Evolutionary conservation across 2,888 invertebrate species (phyloP).

Genomic region (Petrolisthes cinctipes): DNA sequence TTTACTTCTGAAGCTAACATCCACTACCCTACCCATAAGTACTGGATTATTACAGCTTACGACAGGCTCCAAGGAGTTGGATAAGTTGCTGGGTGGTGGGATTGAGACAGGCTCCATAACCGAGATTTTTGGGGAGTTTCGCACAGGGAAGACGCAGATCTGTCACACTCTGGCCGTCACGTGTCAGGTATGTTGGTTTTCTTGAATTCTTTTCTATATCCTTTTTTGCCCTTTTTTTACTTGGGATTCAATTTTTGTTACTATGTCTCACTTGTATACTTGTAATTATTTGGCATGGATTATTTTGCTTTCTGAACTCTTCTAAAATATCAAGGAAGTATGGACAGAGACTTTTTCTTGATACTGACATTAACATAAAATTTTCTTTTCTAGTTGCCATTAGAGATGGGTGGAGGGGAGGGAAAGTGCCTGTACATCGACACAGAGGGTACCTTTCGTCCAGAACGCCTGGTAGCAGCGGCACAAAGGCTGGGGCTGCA

Average conservation of each 20-base stretch:
- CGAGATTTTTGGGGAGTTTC: constrained; percentile 97
- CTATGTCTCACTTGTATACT: no score
- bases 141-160: constrained; percentile 94
- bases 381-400: constrained; percentile 77
- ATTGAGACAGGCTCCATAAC: constrained; percentile 99
- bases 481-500: constrained; percentile 91
- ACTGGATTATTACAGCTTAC: constrained; percentile 43
- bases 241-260: no score
- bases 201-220: neutral
- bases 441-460: constrained; percentile 94
- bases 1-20: neutral
- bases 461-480: constrained; percentile 91
- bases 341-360: no score
- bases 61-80: constrained; percentile 69
- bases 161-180: constrained; percentile 98
- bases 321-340: no score
- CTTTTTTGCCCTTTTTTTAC: neutral
- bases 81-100: constrained; percentile 92
- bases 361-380: no score
- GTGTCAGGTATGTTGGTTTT: constrained; percentile 77
- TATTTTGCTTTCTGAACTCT: no score
- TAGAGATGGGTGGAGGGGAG: constrained; percentile 96
- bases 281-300: no score
- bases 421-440: constrained; percentile 99
- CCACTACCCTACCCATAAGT: neutral